Evolutionary conservation across 2,797 vertebrate species (phyloP).

Genomic region (Carduelis carduelis): DNA sequence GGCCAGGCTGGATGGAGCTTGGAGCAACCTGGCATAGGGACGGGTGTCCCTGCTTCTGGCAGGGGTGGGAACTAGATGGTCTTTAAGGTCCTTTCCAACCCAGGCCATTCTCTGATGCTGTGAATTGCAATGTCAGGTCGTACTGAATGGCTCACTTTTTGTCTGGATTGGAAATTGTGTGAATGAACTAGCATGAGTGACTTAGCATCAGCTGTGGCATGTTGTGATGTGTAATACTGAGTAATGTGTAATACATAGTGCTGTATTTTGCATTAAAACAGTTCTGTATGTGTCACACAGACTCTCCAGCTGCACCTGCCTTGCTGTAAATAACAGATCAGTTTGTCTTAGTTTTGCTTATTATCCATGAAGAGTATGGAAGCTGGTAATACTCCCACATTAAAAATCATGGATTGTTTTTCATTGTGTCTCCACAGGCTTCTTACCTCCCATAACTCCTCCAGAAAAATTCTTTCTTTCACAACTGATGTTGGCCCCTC

Average conservation of each 20-base stretch:
- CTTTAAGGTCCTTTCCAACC: not conserved
- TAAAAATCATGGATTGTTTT: not conserved
- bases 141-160: not conserved
- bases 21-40: too few relatives aligned
- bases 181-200: not conserved
- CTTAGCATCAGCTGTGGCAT: accelerated
- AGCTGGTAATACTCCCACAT: not conserved
- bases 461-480: conserved; percentile 98
- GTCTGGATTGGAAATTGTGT: not conserved
- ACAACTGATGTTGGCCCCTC: conserved; percentile 96
- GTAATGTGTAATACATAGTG: accelerated
- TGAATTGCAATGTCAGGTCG: accelerated
- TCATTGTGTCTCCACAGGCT: conserved; percentile 76
- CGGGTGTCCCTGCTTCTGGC: not conserved
- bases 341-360: not conserved
- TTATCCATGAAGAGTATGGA: accelerated
- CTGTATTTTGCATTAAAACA: not conserved
- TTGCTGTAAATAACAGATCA: not conserved
- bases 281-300: not conserved
- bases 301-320: not conserved
- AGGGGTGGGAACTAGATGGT: not conserved
- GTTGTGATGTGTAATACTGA: accelerated
- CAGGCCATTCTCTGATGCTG: not conserved
- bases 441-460: conserved; percentile 94
- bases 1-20: not conserved